phyloP scores from a whole-genome alignment of 2,888 invertebrate species.

The Clitarchus hookeri region DNA sequence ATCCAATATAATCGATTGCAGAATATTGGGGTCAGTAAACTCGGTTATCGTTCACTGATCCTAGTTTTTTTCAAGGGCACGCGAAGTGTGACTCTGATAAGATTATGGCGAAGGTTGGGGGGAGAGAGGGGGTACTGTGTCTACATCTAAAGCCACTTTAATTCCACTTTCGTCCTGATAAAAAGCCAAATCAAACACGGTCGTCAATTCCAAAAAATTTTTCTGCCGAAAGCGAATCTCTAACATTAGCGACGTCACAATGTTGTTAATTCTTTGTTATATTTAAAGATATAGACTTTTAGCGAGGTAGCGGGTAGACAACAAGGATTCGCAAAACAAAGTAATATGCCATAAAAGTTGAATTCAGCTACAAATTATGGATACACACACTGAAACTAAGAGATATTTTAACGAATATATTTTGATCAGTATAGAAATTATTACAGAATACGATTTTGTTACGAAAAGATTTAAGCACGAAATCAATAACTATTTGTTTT shows the following conservation, averaged over 20 bases:
- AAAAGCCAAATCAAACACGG: background rate
- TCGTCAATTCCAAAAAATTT: background rate
- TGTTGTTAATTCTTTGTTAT: no score
- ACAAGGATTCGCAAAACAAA: no score
- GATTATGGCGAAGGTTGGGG: background rate
- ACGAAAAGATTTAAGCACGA: no score
- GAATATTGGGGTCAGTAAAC: conserved; percentile 14
- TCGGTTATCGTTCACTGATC: conserved; percentile 4
- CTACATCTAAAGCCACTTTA: background rate
- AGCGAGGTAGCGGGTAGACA: no score
- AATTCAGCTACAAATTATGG: no score
- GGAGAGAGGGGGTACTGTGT: background rate
- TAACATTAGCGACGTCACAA: background rate
- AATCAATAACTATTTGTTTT: no score
- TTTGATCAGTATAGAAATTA: no score
- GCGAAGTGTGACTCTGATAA: background rate
- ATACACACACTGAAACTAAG: no score
- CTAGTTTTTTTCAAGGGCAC: background rate
- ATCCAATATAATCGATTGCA: background rate
- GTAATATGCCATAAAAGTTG: no score
- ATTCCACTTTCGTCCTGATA: background rate
- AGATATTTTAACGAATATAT: no score
- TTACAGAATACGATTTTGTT: no score
- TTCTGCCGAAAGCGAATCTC: background rate
- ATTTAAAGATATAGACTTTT: no score